phyloP scores from a whole-genome alignment of 2,797 vertebrate species.

The Gambelia wislizenii region DNA sequence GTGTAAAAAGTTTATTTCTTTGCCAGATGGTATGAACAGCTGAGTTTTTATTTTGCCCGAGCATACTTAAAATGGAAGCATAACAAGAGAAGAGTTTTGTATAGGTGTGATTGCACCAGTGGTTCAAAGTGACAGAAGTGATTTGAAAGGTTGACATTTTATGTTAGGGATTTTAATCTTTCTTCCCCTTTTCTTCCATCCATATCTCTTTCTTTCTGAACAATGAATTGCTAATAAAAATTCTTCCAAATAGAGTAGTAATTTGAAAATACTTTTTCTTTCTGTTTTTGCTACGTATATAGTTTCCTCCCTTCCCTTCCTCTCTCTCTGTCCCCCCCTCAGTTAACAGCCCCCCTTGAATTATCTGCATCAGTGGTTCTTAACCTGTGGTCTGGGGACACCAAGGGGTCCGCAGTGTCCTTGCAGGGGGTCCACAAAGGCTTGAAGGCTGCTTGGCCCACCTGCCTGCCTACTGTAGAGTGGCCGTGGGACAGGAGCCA shows the following conservation, averaged over 20 bases:
- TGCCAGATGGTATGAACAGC: not conserved
- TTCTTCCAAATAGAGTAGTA: not conserved
- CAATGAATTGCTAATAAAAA: not conserved
- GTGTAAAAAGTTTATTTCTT: not conserved
- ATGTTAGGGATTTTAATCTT: not conserved
- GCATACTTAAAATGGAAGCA: not conserved
- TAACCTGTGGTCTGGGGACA: too few relatives aligned
- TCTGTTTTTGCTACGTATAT: not conserved
- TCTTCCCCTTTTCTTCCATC: not conserved
- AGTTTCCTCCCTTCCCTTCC: not conserved
- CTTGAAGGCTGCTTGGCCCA: too few relatives aligned
- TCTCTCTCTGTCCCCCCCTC: too few relatives aligned
- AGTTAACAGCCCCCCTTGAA: too few relatives aligned
- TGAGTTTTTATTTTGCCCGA: not conserved
- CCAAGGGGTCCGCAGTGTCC: too few relatives aligned
- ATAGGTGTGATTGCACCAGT: not conserved
- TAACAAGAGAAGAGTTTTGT: not conserved
- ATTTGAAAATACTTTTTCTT: not conserved
- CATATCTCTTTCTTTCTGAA: too few relatives aligned
- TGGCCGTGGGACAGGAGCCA: too few relatives aligned
- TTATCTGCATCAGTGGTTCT: too few relatives aligned
- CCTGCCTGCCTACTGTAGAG: too few relatives aligned
- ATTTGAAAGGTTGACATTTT: not conserved
- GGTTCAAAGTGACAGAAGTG: not conserved
- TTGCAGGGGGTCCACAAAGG: too few relatives aligned